Base-by-base conservation (phyloP, 2,888 invertebrate species). In the Actias luna region DNA sequence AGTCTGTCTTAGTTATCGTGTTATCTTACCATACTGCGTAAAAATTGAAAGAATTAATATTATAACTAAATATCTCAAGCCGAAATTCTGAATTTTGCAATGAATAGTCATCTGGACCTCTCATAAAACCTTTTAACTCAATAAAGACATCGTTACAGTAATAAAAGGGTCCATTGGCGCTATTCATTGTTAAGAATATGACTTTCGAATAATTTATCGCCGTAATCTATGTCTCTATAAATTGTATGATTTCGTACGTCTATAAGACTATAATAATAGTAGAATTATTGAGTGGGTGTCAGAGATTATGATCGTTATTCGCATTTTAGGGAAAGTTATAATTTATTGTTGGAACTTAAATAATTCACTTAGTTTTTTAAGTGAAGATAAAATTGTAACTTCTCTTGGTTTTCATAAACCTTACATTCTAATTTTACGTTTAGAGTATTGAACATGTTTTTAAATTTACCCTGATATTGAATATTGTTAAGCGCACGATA, bases 81-180 rank as follows among this genome's bases (percentile, higher is more conserved):
- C 12, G 3, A 25, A 25, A 25, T 25, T 12, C 46, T 67, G 69
- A 71, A 73, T 75, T 74, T 77, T 69, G 67, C 71, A 72, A 70
- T 72, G 67, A 74, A 67, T 72, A 73, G 71, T 71, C 68, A 62
- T 18, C 60, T 61, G 63, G 33, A 61, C 63, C 58, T 67, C 68
- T 76, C 70, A 70, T 80, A 76, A 78, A 82, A 77, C 77, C 77
- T 80, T 78, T 72, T 77, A 86, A 80, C 77, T 77, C 79, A 82
- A 87, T 88, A 83, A 85, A 88, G 83, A 82, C 83, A 83, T 85
- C 83, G 82, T 81, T 84, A 85, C 84, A 85, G 82, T 81, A 84
- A 85, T 85, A 85, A 86, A 87, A 83, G 76, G 72, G 77, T 77
- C 78, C 77, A 76, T 78, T 69, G 69, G 75, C 69, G 70, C 79